Conservation (phyloP, 2,113 vertebrate genomes). For the Nettapus auritus region DNA sequence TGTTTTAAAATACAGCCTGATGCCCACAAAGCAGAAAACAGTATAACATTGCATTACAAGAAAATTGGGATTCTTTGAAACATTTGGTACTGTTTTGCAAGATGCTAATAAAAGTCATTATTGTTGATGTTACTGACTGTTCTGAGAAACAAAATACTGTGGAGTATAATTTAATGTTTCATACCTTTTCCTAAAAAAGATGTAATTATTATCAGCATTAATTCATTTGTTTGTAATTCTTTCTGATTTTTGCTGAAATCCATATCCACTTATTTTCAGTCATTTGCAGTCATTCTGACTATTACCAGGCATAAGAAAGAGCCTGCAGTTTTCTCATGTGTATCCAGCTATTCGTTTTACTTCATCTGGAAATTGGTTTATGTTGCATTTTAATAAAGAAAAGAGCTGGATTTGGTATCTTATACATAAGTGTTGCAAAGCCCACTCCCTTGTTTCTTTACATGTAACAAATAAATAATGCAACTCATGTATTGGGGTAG, state of each 20-base stretch:
- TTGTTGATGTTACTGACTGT: background rate
- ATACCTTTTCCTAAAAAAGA: background rate
- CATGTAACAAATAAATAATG: background rate
- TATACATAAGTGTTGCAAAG: accelerated
- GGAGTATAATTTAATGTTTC: background rate
- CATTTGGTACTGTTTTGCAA: background rate
- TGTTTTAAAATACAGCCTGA: slow-evolving; percentile 4
- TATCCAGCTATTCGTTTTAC: background rate
- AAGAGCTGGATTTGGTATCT: background rate
- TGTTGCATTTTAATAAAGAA: background rate
- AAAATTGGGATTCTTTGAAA: background rate
- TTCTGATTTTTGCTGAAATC: background rate
- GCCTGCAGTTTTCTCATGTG: background rate
- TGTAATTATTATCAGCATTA: background rate
- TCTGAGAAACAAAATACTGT: background rate
- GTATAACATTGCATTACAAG: background rate
- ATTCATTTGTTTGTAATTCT: background rate
- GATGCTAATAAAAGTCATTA: background rate
- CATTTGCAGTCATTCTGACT: background rate
- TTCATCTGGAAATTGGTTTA: background rate
- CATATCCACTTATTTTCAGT: background rate
- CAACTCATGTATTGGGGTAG: background rate
- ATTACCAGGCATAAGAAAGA: background rate
- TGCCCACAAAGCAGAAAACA: background rate
- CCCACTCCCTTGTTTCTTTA: background rate